Evolutionary conservation across 1,140 invertebrate genomes (phyloP).

Genomic region (Drosophila bocki): DNA sequence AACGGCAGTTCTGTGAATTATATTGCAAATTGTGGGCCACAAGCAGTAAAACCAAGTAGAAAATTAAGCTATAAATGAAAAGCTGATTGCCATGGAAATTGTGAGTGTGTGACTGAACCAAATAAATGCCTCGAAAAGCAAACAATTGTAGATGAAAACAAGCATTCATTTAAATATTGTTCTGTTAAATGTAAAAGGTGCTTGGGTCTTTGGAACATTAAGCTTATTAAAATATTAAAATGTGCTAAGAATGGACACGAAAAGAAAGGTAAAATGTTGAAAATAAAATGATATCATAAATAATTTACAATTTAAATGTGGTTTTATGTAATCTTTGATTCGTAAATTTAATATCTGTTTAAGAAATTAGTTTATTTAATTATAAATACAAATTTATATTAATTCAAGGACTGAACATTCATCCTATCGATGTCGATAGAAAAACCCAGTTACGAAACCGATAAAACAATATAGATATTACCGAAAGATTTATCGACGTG

Average conservation of each 20-base stretch:
- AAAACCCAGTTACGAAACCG: background rate
- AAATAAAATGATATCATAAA: background rate
- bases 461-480: background rate
- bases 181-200: background rate
- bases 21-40: conserved; percentile 41
- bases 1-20: conserved; percentile 50
- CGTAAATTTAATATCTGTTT: background rate
- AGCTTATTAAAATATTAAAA: conserved; percentile 3
- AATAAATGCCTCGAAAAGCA: conserved; percentile 3
- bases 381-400: background rate
- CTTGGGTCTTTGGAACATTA: background rate
- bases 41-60: conserved; percentile 36
- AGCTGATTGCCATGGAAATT: conserved; percentile 36
- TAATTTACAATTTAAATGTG: too few relatives aligned
- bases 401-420: background rate
- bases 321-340: too few relatives aligned
- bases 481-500: background rate
- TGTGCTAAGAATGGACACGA: too few relatives aligned
- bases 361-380: background rate
- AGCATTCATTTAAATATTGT: conserved; percentile 5
- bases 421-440: too few relatives aligned
- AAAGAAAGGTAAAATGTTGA: background rate
- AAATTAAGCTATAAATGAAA: conserved; percentile 52
- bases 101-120: conserved; percentile 1
- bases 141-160: conserved; percentile 23